Evolutionary conservation across 2,113 vertebrate genomes (phyloP).

Genomic region (Triplophysa siluroides): DNA sequence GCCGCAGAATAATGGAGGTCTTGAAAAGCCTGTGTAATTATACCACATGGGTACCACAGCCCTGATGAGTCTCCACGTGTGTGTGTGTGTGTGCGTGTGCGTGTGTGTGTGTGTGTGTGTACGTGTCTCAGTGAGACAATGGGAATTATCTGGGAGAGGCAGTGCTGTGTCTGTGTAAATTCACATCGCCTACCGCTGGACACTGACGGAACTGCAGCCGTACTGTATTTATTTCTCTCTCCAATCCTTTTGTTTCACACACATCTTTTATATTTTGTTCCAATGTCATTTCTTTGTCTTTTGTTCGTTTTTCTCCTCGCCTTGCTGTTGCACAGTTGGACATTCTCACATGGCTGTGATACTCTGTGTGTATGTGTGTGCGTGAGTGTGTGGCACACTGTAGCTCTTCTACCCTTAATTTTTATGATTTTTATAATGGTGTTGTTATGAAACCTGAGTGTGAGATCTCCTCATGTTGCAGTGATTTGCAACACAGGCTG

Average conservation of each 20-base stretch:
- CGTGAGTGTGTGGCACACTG: background rate
- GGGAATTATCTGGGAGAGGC: constrained; percentile 5
- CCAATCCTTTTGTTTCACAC: background rate
- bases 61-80: constrained; percentile 23
- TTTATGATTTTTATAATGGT: constrained; percentile 3
- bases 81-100: constrained; percentile 21
- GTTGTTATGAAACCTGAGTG: constrained; percentile 38
- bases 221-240: background rate
- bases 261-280: background rate
- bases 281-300: background rate
- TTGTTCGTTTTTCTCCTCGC: constrained; percentile 15
- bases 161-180: constrained; percentile 1
- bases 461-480: constrained; percentile 30
- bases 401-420: constrained; percentile 25
- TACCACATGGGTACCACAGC: constrained; percentile 29
- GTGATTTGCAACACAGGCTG: constrained; percentile 32
- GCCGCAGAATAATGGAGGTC: background rate
- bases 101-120: background rate
- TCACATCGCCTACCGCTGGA: constrained; percentile 38
- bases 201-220: constrained; percentile 2
- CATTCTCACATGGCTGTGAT: constrained; percentile 1
- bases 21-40: constrained; percentile 3
- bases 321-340: constrained; percentile 15
- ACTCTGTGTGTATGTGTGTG: background rate
- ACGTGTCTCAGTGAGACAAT: constrained; percentile 4